Evolutionary conservation across 2,113 vertebrate species (phyloP).

Genomic region (Tragelaphus buxtoni): DNA sequence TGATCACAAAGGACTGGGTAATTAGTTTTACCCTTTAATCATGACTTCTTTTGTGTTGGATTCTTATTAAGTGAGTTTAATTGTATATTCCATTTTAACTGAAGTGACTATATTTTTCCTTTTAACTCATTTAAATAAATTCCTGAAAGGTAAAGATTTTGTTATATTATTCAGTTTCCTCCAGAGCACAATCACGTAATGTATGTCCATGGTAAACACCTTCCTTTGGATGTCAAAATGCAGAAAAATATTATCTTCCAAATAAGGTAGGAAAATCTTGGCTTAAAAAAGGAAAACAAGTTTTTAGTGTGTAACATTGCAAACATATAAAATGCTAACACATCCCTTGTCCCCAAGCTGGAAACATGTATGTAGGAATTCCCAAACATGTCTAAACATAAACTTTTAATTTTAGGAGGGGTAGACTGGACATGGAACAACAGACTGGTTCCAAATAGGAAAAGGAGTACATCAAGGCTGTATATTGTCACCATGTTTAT

Average conservation of each 20-base stretch:
- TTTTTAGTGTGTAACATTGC: neutral
- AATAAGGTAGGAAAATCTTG: neutral
- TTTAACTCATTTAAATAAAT: neutral
- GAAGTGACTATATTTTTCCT: neutral
- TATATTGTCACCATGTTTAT: too few species aligned
- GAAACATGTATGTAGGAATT: neutral
- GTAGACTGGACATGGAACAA: neutral
- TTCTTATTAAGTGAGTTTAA: slow-evolving; percentile 1
- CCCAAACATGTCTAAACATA: neutral
- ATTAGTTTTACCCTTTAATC: neutral
- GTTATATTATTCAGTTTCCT: neutral
- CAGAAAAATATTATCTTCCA: neutral
- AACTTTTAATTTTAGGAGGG: neutral
- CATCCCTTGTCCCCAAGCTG: neutral
- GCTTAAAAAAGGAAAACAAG: neutral
- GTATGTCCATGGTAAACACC: neutral
- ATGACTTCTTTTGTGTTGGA: neutral
- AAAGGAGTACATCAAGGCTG: too few species aligned
- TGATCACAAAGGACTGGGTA: neutral
- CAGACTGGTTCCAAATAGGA: too few species aligned
- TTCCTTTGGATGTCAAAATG: neutral
- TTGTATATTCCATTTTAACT: slow-evolving; percentile 29
- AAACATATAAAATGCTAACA: neutral
- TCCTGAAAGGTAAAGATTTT: neutral
- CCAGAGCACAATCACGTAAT: neutral